These are phyloP conservation scores for Sipha flava DNA, from an alignment of 1,140 invertebrate genomes.

Conservation along the genomic window DNA sequence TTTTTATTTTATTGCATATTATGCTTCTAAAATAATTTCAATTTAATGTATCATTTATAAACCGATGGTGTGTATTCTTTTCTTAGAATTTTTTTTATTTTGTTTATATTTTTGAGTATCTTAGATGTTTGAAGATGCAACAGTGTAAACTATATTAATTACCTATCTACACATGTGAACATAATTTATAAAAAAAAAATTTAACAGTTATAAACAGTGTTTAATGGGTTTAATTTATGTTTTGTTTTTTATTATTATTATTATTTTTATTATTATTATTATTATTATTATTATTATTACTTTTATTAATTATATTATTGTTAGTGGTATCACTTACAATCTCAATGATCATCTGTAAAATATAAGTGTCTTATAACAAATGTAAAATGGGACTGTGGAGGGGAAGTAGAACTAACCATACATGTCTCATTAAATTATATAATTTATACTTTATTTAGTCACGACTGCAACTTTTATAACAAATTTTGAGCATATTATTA, in stretches of 20 bases:
- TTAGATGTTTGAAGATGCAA: neutral
- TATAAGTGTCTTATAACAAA: neutral
- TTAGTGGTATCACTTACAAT: neutral
- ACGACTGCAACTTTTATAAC: slow-evolving; percentile 25
- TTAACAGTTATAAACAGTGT: neutral
- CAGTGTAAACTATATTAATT: neutral
- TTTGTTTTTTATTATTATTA: too few relatives aligned
- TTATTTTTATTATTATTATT: neutral
- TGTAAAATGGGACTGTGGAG: neutral
- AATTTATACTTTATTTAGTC: slow-evolving; percentile 20
- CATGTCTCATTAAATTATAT: slow-evolving; percentile 8
- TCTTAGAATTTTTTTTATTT: neutral
- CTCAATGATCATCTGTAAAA: neutral
- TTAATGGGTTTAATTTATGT: neutral
- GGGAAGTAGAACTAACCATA: neutral
- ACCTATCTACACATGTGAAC: neutral
- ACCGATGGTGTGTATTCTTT: too few relatives aligned
- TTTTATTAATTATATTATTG: neutral
- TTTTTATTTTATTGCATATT: neutral
- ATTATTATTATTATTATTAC: neutral
- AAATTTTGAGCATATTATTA: slow-evolving; percentile 5
- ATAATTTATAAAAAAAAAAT: neutral
- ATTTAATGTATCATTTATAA: neutral
- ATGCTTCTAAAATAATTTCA: neutral
- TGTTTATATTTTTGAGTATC: neutral